Base-by-base conservation (phyloP, 2,797 vertebrate species). In the Xenops minutus region DNA sequence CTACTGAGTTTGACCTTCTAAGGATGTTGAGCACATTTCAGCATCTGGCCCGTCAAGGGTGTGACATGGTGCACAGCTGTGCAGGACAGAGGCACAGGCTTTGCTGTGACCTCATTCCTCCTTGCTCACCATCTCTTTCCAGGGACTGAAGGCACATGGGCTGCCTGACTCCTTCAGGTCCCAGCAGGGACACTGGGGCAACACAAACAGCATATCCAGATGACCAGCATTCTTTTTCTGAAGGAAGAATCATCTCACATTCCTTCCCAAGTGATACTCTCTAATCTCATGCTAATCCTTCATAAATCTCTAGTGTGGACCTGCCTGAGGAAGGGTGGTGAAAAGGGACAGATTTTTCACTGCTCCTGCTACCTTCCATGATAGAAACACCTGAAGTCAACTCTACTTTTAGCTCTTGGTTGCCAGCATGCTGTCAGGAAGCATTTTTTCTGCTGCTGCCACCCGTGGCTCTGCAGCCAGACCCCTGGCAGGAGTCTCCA, bases 1-100 rank as follows among this genome's bases (percentile, higher is more conserved):
- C 77, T 36, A 72, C 66, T 78, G 64, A 69, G 10, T 80, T 93
- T 95, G 94, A 96, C 97, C 93, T 96, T 97, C 94, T 89, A 90
- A 95, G 91, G 92, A 81, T 89, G 93, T 85, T 86, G 61, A 87
- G 69, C 79, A 62, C 91, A 84, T 89, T 92, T 76, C 94, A 89
- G 85, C 95, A 94, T 95, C 94, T 92, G 94, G 89, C 67, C 92
- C 61, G 2, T 66, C 36, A 89, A 61, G 83, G 80, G 80, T 82
- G 82, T 80, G 93, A 71, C 80, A 66, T 4, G 63, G 48, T 85
- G 55, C 89, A 43, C 95, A 96, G 97, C 92, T 93, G 83, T 82
- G 92, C 72, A 39, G 92, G 92, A 67, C 61, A 87, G 84, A 75
- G 78, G 81, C 58, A 34, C 39, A 56, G 67, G 46, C 59, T 81